Base-by-base conservation (phyloP, 2,113 vertebrate species). In the Columba livia region DNA sequence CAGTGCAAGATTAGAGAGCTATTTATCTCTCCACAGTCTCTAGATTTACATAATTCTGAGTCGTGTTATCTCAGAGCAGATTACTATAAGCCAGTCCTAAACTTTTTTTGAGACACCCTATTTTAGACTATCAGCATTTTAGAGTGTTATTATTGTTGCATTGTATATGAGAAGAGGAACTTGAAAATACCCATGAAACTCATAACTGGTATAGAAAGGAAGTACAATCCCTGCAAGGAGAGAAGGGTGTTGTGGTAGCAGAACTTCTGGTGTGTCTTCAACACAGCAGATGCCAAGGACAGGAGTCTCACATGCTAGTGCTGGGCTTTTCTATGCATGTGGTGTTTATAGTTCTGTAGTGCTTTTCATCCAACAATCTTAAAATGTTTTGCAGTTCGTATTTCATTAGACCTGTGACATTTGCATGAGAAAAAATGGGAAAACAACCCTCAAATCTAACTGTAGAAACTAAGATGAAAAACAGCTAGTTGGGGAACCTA, bases 221-320 rank as follows among this genome's bases (percentile, higher is more conserved):
- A 31, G 34, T 16, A 20, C 2, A 1, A 10, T 44, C 4, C 31
- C 23, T 25, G 20, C 29, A 42, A 65, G 0, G 3, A 34, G 9
- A 69, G 26, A 56, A 28, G 13, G 29, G 5, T 40, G 11, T 32
- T 44, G 50, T 12, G 4, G 0, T 53, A 38, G 53, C 11, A 48
- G 58, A 18, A 67, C 13, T 66, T 32, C 18, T 75, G 51, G 10
- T 32, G n/a, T 71, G 11, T 34, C 25, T 60, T 65, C 32, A 40
- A 9, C 11, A 12, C 1, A 69, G 50, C 28, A 65, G 50, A 7
- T 44, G 31, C 11, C 19, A 29, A 74, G 38, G 23, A 32, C 5
- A 2, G 15, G 61, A 66, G 29, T 75, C 10, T 54, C 7, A 15
- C 8, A 2, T 47, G 32, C 32, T n/a, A 28, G 36, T 23, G 24